Conservation (phyloP, 92 coral and sea anemone species). For the Umimayanthus kanabou region DNA sequence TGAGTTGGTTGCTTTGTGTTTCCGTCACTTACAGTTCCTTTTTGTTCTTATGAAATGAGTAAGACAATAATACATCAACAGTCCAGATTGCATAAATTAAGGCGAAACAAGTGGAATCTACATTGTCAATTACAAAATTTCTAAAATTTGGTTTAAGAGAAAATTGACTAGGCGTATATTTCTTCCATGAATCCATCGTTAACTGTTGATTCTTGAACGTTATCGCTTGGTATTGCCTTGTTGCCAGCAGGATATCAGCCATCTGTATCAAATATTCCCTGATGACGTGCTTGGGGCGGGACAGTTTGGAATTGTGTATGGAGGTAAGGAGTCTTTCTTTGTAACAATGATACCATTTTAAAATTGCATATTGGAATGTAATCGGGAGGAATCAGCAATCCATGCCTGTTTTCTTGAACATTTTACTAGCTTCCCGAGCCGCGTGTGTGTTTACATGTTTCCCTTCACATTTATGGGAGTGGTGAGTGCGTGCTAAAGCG, state of each 20-base stretch:
- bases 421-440: no score
- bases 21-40: background rate
- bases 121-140: background rate
- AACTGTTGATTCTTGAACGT: background rate
- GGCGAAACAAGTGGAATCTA: background rate
- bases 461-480: no score
- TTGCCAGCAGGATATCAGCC: slow-evolving; percentile 82
- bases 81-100: no score
- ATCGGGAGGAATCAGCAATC: no score
- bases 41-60: background rate
- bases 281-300: slow-evolving; percentile 99
- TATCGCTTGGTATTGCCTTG: background rate
- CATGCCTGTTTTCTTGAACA: no score
- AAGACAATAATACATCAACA: no score
- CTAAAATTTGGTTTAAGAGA: no score
- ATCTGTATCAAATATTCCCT: slow-evolving; percentile 95
- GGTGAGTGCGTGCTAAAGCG: background rate
- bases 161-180: background rate
- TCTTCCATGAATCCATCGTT: background rate
- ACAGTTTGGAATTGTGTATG: slow-evolving; percentile 98
- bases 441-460: no score
- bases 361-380: no score
- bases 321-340: slow-evolving; percentile 62
- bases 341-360: no score
- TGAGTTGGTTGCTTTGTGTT: background rate